Evolutionary conservation across 2,888 invertebrate species (phyloP).

Genomic region (Phoenoteleia sp.): DNA sequence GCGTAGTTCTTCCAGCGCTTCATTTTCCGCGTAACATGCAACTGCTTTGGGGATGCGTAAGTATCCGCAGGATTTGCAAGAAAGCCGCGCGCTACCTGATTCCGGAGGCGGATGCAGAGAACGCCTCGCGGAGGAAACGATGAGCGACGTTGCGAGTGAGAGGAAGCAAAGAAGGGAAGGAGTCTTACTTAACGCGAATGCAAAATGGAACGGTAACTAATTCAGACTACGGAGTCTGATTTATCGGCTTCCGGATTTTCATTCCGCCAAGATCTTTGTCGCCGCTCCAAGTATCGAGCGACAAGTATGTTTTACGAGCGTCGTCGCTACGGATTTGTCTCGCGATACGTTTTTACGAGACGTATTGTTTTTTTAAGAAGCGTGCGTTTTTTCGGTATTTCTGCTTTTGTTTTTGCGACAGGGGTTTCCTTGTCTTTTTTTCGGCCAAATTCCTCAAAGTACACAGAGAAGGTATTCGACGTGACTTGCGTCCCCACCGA

Average conservation of each 20-base stretch:
- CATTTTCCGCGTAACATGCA: slow-evolving; percentile 28
- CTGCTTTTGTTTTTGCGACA: neutral
- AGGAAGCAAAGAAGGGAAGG: slow-evolving; percentile 71
- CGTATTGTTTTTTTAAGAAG: slow-evolving; percentile 7
- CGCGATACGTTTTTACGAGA: slow-evolving; percentile 41
- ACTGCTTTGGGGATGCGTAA: slow-evolving; percentile 47
- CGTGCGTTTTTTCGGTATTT: neutral
- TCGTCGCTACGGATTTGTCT: slow-evolving; percentile 54
- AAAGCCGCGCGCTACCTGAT: slow-evolving; percentile 51
- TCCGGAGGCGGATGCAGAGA: slow-evolving; percentile 69
- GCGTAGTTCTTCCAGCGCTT: slow-evolving; percentile 19
- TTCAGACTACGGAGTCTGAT: slow-evolving; percentile 82
- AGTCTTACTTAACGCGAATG: slow-evolving; percentile 83
- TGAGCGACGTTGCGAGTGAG: slow-evolving; percentile 66
- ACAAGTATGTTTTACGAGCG: slow-evolving; percentile 70
- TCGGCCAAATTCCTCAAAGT: slow-evolving; percentile 30
- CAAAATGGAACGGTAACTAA: slow-evolving; percentile 84
- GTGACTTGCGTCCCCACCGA: slow-evolving; percentile 23
- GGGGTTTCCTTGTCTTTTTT: neutral
- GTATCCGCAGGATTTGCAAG: slow-evolving; percentile 39
- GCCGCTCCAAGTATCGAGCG: slow-evolving; percentile 72
- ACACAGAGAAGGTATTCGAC: slow-evolving; percentile 10
- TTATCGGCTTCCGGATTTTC: slow-evolving; percentile 83
- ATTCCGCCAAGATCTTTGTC: slow-evolving; percentile 72
- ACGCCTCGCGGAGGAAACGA: slow-evolving; percentile 67